These are phyloP conservation scores for Coccyzus lansbergi DNA, from an alignment of 2,797 vertebrate species.

Conservation along the genomic window DNA sequence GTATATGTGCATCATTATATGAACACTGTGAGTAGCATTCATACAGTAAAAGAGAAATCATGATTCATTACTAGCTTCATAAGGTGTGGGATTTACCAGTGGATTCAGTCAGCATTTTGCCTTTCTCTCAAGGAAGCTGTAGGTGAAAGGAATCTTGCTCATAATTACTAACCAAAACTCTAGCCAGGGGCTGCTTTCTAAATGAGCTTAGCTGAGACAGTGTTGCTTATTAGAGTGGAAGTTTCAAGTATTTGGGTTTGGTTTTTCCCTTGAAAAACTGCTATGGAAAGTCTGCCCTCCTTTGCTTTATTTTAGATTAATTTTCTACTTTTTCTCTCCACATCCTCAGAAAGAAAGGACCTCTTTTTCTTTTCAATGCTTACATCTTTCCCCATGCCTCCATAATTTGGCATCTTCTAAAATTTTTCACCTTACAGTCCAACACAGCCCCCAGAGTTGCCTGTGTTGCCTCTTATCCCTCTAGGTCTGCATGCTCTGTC, in stretches of 20 bases:
- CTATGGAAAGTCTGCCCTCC: not conserved
- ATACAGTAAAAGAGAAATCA: not conserved
- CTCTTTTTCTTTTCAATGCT: not conserved
- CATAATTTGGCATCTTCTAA: not conserved
- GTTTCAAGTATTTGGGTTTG: not conserved
- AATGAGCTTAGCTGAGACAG: not conserved
- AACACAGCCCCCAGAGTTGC: not conserved
- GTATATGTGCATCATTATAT: not conserved
- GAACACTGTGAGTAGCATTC: not conserved
- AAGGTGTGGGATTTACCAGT: not conserved
- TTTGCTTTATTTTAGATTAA: not conserved
- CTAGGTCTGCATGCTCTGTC: not conserved
- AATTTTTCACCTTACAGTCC: not conserved
- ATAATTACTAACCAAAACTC: not conserved
- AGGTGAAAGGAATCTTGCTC: not conserved
- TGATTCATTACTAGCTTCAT: not conserved
- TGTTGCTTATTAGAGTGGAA: not conserved
- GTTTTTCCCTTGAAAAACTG: not conserved
- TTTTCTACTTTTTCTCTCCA: not conserved
- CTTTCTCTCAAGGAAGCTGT: not conserved
- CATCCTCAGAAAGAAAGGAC: not conserved
- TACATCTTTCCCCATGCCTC: not conserved
- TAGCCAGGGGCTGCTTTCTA: not conserved
- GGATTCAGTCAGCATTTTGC: not conserved
- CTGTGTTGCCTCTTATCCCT: not conserved